A percentile compares a stretch with the other conserved stretches of the same genome.
phyloP scores from a whole-genome alignment of 2,113 vertebrate species.

The Hippocampus mohnikei region DNA sequence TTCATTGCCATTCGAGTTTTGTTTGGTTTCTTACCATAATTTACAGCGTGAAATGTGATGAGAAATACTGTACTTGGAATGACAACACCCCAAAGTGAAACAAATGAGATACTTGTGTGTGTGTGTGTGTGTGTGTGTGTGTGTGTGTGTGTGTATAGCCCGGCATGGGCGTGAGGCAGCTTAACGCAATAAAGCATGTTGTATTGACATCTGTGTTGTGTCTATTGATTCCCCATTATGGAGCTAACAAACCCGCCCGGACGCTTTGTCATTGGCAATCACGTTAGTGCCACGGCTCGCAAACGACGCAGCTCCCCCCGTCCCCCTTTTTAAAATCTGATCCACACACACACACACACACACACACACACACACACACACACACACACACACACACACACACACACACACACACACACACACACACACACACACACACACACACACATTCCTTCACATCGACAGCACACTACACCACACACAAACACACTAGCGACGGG shows the following conservation, averaged over 20 bases:
- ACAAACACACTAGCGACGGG: slow-evolving; percentile 29
- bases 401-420: slow-evolving; percentile 53
- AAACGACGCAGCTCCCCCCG: slow-evolving; percentile 50
- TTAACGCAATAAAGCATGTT: slow-evolving; percentile 81
- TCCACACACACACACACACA: slow-evolving; percentile 45
- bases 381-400: slow-evolving; percentile 38
- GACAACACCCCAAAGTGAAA: not conserved
- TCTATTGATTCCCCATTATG: slow-evolving; percentile 82
- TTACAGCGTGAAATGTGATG: not conserved
- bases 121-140: slow-evolving; percentile 35
- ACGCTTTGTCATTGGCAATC: slow-evolving; percentile 80
- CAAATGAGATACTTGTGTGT: slow-evolving; percentile 7
- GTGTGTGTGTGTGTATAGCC: slow-evolving; percentile 39
- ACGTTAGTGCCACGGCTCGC: slow-evolving; percentile 72
- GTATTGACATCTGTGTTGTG: slow-evolving; percentile 82
- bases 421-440: slow-evolving; percentile 1
- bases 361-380: no score
- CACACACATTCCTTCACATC: slow-evolving; percentile 45
- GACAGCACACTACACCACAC: slow-evolving; percentile 15
- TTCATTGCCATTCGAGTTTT: not conserved
- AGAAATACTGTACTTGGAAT: not conserved
- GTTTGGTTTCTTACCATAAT: not conserved
- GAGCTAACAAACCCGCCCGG: slow-evolving; percentile 79
- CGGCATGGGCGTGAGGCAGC: slow-evolving; percentile 63
- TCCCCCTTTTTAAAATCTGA: slow-evolving; percentile 61